Percentiles rank a stretch among this genome's conserved stretches.
phyloP scores from a whole-genome alignment of 1,140 invertebrate genomes.

The Brachionus plicatilis region DNA sequence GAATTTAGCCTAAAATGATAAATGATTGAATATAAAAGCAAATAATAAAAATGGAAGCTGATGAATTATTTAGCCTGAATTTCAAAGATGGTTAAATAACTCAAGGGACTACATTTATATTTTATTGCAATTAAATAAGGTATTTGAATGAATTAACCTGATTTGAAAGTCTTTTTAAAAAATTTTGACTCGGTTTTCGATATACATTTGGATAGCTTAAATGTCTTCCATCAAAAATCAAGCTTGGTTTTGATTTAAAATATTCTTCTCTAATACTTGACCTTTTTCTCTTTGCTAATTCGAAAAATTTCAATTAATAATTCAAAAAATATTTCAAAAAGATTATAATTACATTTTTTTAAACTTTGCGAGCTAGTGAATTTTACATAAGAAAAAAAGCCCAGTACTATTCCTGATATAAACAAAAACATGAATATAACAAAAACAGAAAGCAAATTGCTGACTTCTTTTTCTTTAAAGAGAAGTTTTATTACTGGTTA shows the following conservation, averaged over 20 bases:
- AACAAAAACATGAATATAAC: slow-evolving; percentile 37
- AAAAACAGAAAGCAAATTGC: background rate
- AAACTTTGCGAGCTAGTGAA: background rate
- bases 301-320: background rate
- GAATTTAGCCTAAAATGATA: no score
- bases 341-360: background rate
- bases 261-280: background rate
- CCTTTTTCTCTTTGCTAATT: background rate
- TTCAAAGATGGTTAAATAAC: background rate
- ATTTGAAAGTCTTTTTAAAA: background rate
- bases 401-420: background rate
- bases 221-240: background rate
- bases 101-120: background rate
- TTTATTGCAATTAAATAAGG: background rate
- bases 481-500: background rate
- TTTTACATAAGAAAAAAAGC: slow-evolving; percentile 33
- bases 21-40: no score
- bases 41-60: no score
- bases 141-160: background rate
- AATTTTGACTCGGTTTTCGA: background rate
- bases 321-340: background rate
- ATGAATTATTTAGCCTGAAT: background rate
- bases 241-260: background rate
- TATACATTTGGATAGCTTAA: background rate
- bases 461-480: background rate